Conservation (phyloP, 2,888 invertebrate species). For the Coleophora flavipennella region DNA sequence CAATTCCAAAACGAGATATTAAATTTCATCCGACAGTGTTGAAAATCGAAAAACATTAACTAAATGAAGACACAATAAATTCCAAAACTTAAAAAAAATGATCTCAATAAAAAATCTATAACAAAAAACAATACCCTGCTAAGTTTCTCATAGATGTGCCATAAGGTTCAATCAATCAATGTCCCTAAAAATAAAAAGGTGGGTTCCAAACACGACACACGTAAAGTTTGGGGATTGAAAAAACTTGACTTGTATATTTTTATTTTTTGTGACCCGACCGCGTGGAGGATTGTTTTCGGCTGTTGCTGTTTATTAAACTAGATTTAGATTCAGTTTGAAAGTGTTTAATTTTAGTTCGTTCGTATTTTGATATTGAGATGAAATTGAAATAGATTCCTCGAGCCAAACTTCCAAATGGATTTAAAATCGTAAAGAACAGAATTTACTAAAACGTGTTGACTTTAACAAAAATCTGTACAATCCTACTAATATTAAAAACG, state of each 20-base stretch:
- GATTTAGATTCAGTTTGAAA: conserved; percentile 22
- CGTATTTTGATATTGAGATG: background rate
- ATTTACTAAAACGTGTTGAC: too few relatives aligned
- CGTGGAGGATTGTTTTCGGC: conserved; percentile 46
- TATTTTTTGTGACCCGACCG: conserved; percentile 42
- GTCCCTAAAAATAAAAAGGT: conserved; percentile 64
- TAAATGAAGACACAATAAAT: conserved; percentile 66
- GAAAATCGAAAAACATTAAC: conserved; percentile 35
- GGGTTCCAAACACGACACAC: conserved; percentile 57
- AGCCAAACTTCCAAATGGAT: too few relatives aligned
- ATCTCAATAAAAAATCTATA: conserved; percentile 32
- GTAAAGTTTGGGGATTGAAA: conserved; percentile 52
- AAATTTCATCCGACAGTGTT: conserved; percentile 17
- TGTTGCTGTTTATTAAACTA: conserved; percentile 36
- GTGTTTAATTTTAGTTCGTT: conserved; percentile 8
- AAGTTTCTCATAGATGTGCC: conserved; percentile 59
- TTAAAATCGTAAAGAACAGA: too few relatives aligned
- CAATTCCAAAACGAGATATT: background rate
- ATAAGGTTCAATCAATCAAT: conserved; percentile 70
- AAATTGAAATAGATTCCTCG: too few relatives aligned
- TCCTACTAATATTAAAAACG: too few relatives aligned
- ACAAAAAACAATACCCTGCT: conserved; percentile 59
- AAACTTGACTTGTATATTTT: conserved; percentile 52
- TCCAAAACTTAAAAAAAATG: conserved; percentile 31
- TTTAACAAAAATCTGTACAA: too few relatives aligned